Evolutionary conservation across 1,140 invertebrate genomes (phyloP), one percentile per base, ranked within the genome.

Genomic region (Maconellicoccus hirsutus): DNA sequence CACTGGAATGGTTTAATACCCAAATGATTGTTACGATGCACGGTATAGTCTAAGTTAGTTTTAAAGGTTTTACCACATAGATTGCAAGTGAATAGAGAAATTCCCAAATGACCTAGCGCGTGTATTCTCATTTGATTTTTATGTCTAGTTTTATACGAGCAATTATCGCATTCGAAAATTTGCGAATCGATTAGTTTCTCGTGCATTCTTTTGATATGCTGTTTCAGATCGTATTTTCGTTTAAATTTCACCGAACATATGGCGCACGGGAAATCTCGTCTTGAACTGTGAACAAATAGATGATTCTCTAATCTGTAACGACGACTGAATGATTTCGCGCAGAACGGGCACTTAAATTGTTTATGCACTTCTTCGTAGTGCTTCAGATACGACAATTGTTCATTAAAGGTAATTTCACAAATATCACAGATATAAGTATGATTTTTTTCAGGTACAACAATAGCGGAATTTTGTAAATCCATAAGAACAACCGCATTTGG

Each of bases 1-100:
- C 90, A 93, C 0, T 79, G 80, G 73, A 77, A 83, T 25, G 83
- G 80, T 80, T 81, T 77, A 77, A 82, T 75, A 33, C 86, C 82
- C 4, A 84, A 78, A 72, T 85, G 85, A 63, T 84, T 84, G 6
- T 82, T 77, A 75, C 82, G 82, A 71, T 85, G 85, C 4, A 76
- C 75, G 0, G 75, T 77, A 69, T 78, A 80, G 4, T 77, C 77
- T 3, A 80, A 77, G 22, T 76, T 78, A 63, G 82, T 81, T n/a
- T 70, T 70, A 21, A 70, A 70, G 4, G 39, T 42, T 23, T 70
- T 59, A 52, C 33, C 33, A 21, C 70, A 70, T 16, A 52, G 2
- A 16, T 70, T 38, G 23, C 70, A 70, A 22, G 21, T 27, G n/a
- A 21, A 42, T 22, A n/a, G n/a, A 74, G 81, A 81, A 23, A 76